A percentile compares a stretch with the other conserved stretches of the same genome.
Evolutionary conservation across 2,888 invertebrate genomes (phyloP).

Genomic region (Apamea sordens): DNA sequence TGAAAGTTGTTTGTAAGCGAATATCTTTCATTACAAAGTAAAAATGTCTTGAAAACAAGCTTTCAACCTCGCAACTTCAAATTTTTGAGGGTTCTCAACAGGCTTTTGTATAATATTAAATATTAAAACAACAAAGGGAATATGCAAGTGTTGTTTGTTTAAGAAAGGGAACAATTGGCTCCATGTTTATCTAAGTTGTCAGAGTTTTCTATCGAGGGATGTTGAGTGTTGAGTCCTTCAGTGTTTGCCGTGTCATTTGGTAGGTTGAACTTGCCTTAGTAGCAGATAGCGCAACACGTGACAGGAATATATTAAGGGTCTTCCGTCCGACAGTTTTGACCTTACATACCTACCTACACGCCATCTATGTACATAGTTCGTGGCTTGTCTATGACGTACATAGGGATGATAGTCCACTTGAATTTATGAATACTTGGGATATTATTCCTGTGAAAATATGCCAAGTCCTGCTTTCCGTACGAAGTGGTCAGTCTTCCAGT

Average conservation of each 20-base stretch:
- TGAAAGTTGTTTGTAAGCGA: slow-evolving; percentile 50
- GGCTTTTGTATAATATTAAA: slow-evolving; percentile 26
- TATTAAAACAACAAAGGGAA: slow-evolving; percentile 34
- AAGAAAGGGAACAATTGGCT: slow-evolving; percentile 29
- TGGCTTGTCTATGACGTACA: slow-evolving; percentile 3
- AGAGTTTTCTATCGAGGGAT: slow-evolving; percentile 1
- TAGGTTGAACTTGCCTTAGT: slow-evolving; percentile 31
- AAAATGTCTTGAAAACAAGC: slow-evolving; percentile 52
- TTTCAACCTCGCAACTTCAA: slow-evolving; percentile 45
- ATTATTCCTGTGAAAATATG: slow-evolving; percentile 3
- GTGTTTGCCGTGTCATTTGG: slow-evolving; percentile 29
- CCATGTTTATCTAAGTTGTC: slow-evolving; percentile 19
- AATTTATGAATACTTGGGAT: not conserved
- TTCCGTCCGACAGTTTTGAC: slow-evolving; percentile 26
- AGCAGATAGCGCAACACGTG: slow-evolving; percentile 63
- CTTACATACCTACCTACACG: slow-evolving; percentile 8
- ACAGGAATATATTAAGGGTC: slow-evolving; percentile 73
- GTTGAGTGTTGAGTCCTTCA: slow-evolving; percentile 19
- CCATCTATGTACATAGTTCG: slow-evolving; percentile 3
- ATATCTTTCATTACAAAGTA: slow-evolving; percentile 56
- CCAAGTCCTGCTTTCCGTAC: not conserved
- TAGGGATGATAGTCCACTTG: slow-evolving; percentile 1
- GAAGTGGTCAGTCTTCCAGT: not conserved
- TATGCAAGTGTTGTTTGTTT: slow-evolving; percentile 42
- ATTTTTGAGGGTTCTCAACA: slow-evolving; percentile 45